Evolutionary conservation across 2,888 invertebrate species (phyloP), one percentile per base, ranked within the genome.

Genomic region (Cephonodes hylas): DNA sequence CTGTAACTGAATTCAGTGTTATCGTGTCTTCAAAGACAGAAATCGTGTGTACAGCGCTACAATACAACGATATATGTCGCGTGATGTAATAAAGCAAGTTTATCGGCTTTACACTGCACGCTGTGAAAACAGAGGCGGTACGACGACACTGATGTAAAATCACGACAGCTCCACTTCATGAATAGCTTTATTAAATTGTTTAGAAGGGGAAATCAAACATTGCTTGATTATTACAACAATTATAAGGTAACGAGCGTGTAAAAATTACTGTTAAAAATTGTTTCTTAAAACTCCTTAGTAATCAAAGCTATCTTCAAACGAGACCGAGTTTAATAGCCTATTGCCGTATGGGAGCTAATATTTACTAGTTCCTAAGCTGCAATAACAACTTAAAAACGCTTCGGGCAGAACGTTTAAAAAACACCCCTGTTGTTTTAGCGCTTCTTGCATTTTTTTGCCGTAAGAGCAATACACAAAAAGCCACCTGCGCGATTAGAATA

Each of bases 401-500:
- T 10, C 18, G 53, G 18, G 53, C 31, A 10, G 18, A 53, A 18
- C 15, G 27, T 53, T 53, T 18, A 53, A 48, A n/a, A 25, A 53
- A 7, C n/a, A n/a, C 8, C 13, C 27, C 27, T 53, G 53, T 31
- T 31, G 27, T 31, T 53, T 53, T 31, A 38, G 18, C 18, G 8
- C 20, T 5, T 15, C 20, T 18, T 20, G 7, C 20, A 3, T 53
- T 53, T 53, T 44, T 18, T 53, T 18, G 18, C 44, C 10, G 18
- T n/a, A 31, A 31, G 18, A 53, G 31, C 31, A 18, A 53, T 31
- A 53, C 18, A 53, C 53, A 53, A 53, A 53, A 53, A 53, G 10
- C 53, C 48, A 48, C 27, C 53, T 53, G 53, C 53, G 53, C 53
- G 53, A 18, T 53, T 18, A 31, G 31, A 53, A 53, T 53, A 53